These are phyloP conservation scores for Pogonomyrmex barbatus DNA, from an alignment of 1,140 invertebrate genomes.

Conservation along the genomic window DNA sequence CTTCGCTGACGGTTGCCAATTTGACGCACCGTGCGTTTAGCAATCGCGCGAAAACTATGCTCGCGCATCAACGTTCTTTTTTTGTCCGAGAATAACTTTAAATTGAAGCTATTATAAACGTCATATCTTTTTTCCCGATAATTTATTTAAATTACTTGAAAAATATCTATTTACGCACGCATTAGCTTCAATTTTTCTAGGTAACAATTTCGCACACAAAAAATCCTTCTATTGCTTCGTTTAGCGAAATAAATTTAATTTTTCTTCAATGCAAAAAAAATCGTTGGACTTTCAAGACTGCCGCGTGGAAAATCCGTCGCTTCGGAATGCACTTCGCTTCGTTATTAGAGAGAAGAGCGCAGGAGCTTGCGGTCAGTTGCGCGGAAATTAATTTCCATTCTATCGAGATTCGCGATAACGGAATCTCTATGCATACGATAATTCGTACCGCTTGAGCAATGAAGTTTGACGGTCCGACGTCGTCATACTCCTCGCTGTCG, in stretches of 20 bases:
- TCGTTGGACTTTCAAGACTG: not conserved
- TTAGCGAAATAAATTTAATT: not conserved
- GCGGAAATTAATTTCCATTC: slow-evolving; percentile 14
- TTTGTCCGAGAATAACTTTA: not conserved
- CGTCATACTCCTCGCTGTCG: slow-evolving; percentile 69
- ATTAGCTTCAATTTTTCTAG: not conserved
- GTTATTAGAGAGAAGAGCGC: not conserved
- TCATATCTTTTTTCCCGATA: not conserved
- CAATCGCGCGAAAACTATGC: slow-evolving; percentile 1
- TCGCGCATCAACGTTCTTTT: not conserved
- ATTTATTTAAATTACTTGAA: not conserved
- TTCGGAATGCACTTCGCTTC: not conserved
- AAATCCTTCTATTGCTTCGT: not conserved
- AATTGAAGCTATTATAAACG: not conserved
- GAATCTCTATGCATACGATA: not conserved
- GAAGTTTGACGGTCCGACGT: slow-evolving; percentile 67
- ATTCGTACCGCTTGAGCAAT: slow-evolving; percentile 52
- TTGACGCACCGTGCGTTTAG: slow-evolving; percentile 18
- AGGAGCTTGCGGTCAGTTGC: not conserved
- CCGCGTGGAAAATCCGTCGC: not conserved
- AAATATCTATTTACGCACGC: not conserved
- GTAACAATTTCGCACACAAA: not conserved
- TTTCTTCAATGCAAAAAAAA: not conserved
- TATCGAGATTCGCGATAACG: slow-evolving; percentile 13
- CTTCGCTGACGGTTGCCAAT: slow-evolving; percentile 43